These are phyloP conservation scores for Glaucomys volans DNA, from an alignment of 2,113 vertebrate species.

Conservation along the genomic window DNA sequence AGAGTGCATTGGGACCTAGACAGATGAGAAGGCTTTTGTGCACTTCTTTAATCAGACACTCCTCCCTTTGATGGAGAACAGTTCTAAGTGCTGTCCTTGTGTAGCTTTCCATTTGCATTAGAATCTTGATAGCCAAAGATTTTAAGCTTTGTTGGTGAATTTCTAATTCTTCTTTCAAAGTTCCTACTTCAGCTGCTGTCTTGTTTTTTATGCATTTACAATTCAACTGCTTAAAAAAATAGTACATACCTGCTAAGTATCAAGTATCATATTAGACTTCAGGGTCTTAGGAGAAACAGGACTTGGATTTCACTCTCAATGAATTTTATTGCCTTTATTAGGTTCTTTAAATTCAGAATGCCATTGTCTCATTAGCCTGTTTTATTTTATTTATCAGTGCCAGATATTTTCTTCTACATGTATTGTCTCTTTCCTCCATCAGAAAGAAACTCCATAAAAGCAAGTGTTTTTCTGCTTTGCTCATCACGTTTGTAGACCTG, in stretches of 20 bases:
- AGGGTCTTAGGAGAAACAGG: constrained; percentile 3
- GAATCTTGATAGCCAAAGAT: constrained; percentile 49
- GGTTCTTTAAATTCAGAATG: constrained; percentile 50
- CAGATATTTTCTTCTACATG: background rate
- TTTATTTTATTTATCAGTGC: background rate
- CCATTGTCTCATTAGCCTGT: background rate
- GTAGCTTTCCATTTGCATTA: constrained; percentile 33
- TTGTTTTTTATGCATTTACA: constrained; percentile 60
- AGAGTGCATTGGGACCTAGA: background rate
- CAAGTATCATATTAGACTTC: background rate
- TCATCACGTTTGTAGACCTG: background rate
- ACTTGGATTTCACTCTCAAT: background rate
- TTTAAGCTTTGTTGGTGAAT: constrained; percentile 55
- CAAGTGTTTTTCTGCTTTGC: background rate
- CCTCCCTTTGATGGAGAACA: background rate
- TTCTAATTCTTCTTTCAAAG: constrained; percentile 61
- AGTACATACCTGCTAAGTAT: background rate
- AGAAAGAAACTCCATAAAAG: background rate
- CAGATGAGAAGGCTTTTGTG: background rate
- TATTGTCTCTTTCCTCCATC: background rate
- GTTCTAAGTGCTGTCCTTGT: background rate
- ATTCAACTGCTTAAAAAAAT: background rate
- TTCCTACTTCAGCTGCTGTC: constrained; percentile 40
- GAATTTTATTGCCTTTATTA: background rate
- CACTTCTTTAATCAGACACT: background rate